Conservation (phyloP, 1,140 invertebrate genomes). For the Camponotus vicinus region DNA sequence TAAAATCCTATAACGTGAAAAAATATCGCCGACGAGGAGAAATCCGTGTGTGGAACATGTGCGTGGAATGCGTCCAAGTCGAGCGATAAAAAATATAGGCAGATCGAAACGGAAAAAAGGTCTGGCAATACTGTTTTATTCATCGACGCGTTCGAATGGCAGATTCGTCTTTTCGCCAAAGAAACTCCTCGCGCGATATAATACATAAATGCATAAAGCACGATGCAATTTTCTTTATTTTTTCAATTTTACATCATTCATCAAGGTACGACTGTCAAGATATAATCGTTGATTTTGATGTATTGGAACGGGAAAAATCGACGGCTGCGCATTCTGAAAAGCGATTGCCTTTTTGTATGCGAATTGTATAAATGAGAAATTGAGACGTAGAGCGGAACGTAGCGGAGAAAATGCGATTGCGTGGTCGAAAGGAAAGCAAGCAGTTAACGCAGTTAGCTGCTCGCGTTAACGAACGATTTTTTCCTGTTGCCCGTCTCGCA, state of each 20-base stretch:
- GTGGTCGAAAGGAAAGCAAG: neutral
- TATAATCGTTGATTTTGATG: slow-evolving; percentile 43
- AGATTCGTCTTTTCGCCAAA: slow-evolving; percentile 17
- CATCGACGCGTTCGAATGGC: slow-evolving; percentile 48
- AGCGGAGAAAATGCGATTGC: neutral
- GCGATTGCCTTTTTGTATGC: neutral
- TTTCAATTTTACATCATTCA: slow-evolving; percentile 20
- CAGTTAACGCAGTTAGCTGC: neutral
- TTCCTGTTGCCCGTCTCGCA: neutral
- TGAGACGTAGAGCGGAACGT: neutral
- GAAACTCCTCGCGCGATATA: neutral
- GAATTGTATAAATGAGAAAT: neutral
- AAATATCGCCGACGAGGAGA: slow-evolving; percentile 14
- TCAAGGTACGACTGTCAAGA: slow-evolving; percentile 16
- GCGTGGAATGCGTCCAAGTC: slow-evolving; percentile 28
- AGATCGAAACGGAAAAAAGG: neutral
- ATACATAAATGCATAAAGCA: slow-evolving; percentile 57
- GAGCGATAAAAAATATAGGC: slow-evolving; percentile 42
- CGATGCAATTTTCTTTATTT: slow-evolving; percentile 16
- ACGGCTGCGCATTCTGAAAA: neutral
- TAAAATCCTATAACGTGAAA: slow-evolving; percentile 18
- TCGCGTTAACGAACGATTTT: neutral
- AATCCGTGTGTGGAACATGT: slow-evolving; percentile 13
- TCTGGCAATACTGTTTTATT: slow-evolving; percentile 59
- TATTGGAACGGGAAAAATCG: slow-evolving; percentile 11